Base-by-base conservation (phyloP, 1,140 invertebrate genomes). In the Calycopis cecrops region DNA sequence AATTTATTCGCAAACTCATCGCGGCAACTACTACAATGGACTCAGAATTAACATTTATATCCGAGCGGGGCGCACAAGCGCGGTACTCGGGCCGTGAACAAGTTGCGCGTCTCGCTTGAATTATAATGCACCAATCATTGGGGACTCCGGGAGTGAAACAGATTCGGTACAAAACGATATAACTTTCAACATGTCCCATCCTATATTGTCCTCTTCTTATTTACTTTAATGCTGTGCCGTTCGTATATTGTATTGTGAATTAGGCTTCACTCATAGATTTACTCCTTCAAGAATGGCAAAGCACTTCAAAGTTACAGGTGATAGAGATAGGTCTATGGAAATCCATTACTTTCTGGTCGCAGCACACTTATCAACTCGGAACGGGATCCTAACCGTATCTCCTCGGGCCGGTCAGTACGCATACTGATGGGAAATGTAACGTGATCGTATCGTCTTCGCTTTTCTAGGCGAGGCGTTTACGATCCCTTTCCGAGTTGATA, bases 1-100 rank as follows among this genome's bases (percentile, higher is more conserved):
- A 75, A 75, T 75, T 71, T 72, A 75, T 71, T 64, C 70, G 62
- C 69, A 65, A 75, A 75, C 70, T 72, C 72, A 73, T 71, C 68
- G 65, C 55, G 53, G 62, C 60, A 65, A 69, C 64, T 67, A 59
- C 60, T 59, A 73, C 72, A 71, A 72, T 72, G 67, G 62, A 57
- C 50, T 55, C 47, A 62, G 54, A 71, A 70, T 75, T 70, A 69
- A 73, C 65, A 67, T 73, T 65, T 69, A 73, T 70, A 69, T 65
- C 62, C 60, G 57, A 51, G 54, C 18, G 53, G 52, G 48, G 49
- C 62, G 57, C 49, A 69, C 67, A 62, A 60, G 62, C 57, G 54
- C 56, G 60, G 56, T 62, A 56, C 55, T 59, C 57, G 55, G 64
- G 52, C 59, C 52, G 57, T 40, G 61, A 64, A 64, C 59, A 60